These are phyloP conservation scores for Lagopus leucura DNA, from an alignment of 2,113 vertebrate species.

Conservation along the genomic window DNA sequence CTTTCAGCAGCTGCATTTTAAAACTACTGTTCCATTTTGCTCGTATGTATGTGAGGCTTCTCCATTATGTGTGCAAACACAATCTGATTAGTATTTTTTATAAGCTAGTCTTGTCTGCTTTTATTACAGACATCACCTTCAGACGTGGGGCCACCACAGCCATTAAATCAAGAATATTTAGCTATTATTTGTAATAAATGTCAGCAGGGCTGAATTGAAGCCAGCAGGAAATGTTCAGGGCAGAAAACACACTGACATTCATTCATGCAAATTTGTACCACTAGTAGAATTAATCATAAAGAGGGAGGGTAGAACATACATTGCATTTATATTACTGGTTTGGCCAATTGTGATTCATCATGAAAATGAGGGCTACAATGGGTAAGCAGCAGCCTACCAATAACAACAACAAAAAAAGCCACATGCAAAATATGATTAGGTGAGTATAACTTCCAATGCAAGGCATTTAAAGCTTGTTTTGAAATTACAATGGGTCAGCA, in stretches of 20 bases:
- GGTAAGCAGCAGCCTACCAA: constrained; percentile 54
- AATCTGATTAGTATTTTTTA: constrained; percentile 79
- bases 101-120: constrained; percentile 76
- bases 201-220: constrained; percentile 80
- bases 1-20: constrained; percentile 72
- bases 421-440: constrained; percentile 23
- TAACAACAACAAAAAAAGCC: constrained; percentile 53
- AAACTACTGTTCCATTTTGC: constrained; percentile 57
- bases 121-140: constrained; percentile 82
- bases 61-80: constrained; percentile 76
- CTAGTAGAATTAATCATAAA: constrained; percentile 79
- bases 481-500: not conserved
- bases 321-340: constrained; percentile 75
- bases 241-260: constrained; percentile 84
- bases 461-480: not conserved
- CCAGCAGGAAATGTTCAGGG: constrained; percentile 80
- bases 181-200: constrained; percentile 87
- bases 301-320: constrained; percentile 49
- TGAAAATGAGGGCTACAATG: constrained; percentile 57
- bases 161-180: constrained; percentile 86
- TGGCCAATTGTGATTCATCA: constrained; percentile 67
- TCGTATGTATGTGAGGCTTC: constrained; percentile 39
- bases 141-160: constrained; percentile 69
- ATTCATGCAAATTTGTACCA: constrained; percentile 83
- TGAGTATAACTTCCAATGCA: constrained; percentile 53